phyloP scores from a whole-genome alignment of 2,797 vertebrate species.

The Telmatherina bonti region DNA sequence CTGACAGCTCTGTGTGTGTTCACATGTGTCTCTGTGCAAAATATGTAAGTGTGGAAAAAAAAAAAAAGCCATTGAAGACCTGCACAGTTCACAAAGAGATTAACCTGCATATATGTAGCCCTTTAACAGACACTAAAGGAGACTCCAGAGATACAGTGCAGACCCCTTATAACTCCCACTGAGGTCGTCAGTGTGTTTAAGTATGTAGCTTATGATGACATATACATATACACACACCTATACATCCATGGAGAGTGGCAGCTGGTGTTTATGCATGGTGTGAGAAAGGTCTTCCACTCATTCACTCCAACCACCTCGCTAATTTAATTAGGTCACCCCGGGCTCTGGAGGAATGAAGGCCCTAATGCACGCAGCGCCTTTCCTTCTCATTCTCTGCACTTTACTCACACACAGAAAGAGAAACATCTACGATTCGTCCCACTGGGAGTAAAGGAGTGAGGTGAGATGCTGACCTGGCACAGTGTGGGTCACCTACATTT shows the following conservation, averaged over 20 bases:
- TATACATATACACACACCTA: slow-evolving; percentile 36
- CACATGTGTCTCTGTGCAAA: slow-evolving; percentile 18
- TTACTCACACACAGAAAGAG: slow-evolving; percentile 31
- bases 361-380: slow-evolving; percentile 57
- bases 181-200: slow-evolving; percentile 50
- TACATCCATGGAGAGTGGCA: slow-evolving; percentile 45
- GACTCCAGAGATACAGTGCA: slow-evolving; percentile 49
- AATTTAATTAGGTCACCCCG: slow-evolving; percentile 77
- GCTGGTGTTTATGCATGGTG: slow-evolving; percentile 65
- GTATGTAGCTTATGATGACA: slow-evolving; percentile 43
- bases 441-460: slow-evolving; percentile 64
- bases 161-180: slow-evolving; percentile 38
- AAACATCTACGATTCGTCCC: slow-evolving; percentile 50
- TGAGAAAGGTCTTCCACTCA: slow-evolving; percentile 68
- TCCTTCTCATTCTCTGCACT: slow-evolving; percentile 35
- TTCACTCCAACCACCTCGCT: slow-evolving; percentile 76
- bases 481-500: slow-evolving; percentile 61
- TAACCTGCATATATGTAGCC: slow-evolving; percentile 42
- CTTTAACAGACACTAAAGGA: slow-evolving; percentile 41
- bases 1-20: slow-evolving; percentile 58
- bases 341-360: slow-evolving; percentile 68
- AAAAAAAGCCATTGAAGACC: slow-evolving; percentile 43
- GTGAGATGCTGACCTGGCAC: slow-evolving; percentile 70
- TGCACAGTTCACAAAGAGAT: slow-evolving; percentile 44
- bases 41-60: slow-evolving; percentile 22